A percentile compares a stretch with the other conserved stretches of the same genome.
Conservation (phyloP, 2,797 vertebrate species). For the Coluber constrictor region DNA sequence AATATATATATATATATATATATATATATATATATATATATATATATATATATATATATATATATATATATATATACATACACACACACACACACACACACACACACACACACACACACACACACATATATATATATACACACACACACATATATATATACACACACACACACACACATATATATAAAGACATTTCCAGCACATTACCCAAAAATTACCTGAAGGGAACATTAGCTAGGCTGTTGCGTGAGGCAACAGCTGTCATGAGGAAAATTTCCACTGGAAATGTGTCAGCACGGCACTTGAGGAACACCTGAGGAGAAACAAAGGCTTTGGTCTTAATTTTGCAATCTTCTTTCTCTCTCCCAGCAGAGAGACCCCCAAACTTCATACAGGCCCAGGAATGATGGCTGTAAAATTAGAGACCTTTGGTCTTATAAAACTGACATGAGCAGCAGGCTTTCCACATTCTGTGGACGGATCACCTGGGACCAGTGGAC, state of each 20-base stretch:
- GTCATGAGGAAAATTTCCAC: slow-evolving; percentile 8
- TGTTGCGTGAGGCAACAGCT: slow-evolving; percentile 57
- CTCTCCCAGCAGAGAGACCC: slow-evolving; percentile 51
- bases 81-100: fast-evolving
- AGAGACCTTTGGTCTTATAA: slow-evolving; percentile 24
- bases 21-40: too few relatives aligned
- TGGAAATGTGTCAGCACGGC: slow-evolving; percentile 53
- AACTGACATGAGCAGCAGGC: slow-evolving; percentile 7
- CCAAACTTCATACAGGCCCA: slow-evolving; percentile 47
- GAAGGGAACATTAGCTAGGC: background rate
- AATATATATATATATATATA: too few relatives aligned
- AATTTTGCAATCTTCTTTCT: slow-evolving; percentile 43
- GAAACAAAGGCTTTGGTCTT: slow-evolving; percentile 29
- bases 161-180: too few relatives aligned
- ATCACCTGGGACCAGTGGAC: background rate
- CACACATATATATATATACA: too few relatives aligned
- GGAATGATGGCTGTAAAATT: slow-evolving; percentile 39
- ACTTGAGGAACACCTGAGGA: background rate
- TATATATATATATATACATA: too few relatives aligned
- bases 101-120: too few relatives aligned
- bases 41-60: too few relatives aligned
- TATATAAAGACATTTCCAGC: slow-evolving; percentile 2
- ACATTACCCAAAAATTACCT: slow-evolving; percentile 19
- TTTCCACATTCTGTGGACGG: slow-evolving; percentile 29
- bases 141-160: too few relatives aligned